Evolutionary conservation across 2,113 vertebrate species (phyloP), one percentile per base, ranked within the genome.

Genomic region (Peucedramus taeniatus): DNA sequence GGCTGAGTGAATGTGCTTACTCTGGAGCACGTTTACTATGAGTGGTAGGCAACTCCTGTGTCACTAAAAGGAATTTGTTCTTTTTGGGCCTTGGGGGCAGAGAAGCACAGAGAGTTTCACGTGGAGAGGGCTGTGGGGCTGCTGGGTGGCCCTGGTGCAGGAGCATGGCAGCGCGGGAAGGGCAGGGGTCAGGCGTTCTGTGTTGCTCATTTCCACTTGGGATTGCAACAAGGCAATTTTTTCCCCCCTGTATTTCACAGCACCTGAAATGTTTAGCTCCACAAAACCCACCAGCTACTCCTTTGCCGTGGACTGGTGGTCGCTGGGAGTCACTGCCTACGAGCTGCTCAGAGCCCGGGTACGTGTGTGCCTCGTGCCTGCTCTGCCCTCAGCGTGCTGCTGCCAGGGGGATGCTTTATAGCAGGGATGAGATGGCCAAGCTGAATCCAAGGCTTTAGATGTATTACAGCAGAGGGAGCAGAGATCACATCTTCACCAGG

Each of bases 301-400:
- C 86, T 99, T 99, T 28, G 98, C 98, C 4, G 98, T 98, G 72
- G 98, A 98, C 96, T 98, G 98, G 98, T 98, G 98, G 98, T 98
- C 98, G 0, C 42, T 98, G 89, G 98, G 98, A 24, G 94, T 99
- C 97, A 99, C 99, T 1, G 99, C 99, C 6, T 99, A 99, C 3
- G 99, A 99, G 96, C 98, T 99, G 49, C 97, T 99, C 26, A 97
- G 99, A 97, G 98, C 99, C 96, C 98, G 99, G 98, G 99, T 99
- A 98, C 0, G 79, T 56, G 69, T 9, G 7, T 0, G 10, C n/a
- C 53, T 64, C 35, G 1, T 2, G 35, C 35, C 2, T 1, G n/a
- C 49, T 14, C 49, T 53, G 26, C 20, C 66, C 42, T 51, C 19
- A 44, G 50, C 39, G 0, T 1, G 2, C 42, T 33, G 4, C 6